These are phyloP conservation scores for Cyanoliseus patagonus DNA, from an alignment of 2,113 vertebrate species.

Conservation along the genomic window DNA sequence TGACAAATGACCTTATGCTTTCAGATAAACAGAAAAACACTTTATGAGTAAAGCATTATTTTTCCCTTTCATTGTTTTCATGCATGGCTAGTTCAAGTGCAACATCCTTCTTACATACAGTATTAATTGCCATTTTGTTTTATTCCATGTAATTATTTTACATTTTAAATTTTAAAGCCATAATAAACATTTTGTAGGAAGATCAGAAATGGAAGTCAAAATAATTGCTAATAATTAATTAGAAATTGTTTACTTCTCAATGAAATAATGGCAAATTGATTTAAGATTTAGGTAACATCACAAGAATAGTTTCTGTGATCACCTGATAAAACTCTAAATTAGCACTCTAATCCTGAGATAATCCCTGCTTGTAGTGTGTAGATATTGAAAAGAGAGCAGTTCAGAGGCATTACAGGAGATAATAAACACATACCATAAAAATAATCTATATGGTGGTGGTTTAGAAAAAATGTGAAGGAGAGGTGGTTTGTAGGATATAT, in stretches of 20 bases:
- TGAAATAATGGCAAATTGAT: background rate
- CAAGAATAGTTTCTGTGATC: background rate
- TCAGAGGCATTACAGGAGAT: background rate
- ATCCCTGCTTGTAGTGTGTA: background rate
- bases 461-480: background rate
- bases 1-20: background rate
- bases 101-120: background rate
- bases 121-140: background rate
- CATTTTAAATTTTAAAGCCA: background rate
- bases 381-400: background rate
- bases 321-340: background rate
- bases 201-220: background rate
- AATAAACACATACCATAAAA: background rate
- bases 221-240: background rate
- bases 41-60: background rate
- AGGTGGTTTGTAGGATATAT: background rate
- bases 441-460: background rate
- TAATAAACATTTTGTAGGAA: background rate
- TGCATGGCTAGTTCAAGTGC: background rate
- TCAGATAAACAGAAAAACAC: background rate
- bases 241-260: background rate
- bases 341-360: background rate
- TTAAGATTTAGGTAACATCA: background rate
- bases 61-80: background rate
- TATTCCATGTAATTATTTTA: background rate